Conservation (phyloP, 2,888 invertebrate genomes). For the Deroplatys truncata region DNA sequence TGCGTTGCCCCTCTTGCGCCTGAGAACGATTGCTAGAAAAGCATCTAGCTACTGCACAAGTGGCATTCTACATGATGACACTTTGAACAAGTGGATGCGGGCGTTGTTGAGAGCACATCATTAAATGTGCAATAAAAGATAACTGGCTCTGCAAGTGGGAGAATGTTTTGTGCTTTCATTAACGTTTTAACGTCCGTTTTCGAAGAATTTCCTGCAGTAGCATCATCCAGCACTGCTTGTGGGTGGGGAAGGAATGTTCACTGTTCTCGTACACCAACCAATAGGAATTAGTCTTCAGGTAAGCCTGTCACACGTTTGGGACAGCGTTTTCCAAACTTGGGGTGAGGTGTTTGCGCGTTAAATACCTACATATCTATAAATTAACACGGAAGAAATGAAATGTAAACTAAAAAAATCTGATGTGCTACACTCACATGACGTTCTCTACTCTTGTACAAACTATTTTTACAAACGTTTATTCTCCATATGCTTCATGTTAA, state of each 20-base stretch:
- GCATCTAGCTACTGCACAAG: background rate
- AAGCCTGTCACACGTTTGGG: background rate
- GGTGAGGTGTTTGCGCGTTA: too few species aligned
- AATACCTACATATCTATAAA: too few species aligned
- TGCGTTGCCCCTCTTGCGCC: background rate
- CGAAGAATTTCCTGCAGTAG: background rate
- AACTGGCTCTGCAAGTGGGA: background rate
- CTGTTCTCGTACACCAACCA: background rate
- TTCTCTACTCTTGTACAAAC: too few species aligned
- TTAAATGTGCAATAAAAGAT: background rate
- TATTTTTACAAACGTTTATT: too few species aligned
- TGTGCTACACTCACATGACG: too few species aligned
- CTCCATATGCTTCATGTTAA: too few species aligned
- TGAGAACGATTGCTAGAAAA: background rate
- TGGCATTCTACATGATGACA: background rate
- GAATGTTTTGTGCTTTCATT: background rate
- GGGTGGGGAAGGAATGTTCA: background rate
- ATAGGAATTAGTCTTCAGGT: background rate
- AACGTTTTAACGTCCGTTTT: background rate
- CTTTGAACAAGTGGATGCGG: background rate
- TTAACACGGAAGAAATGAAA: too few species aligned
- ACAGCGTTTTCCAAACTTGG: too few species aligned
- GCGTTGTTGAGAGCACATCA: background rate
- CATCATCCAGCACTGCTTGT: background rate
- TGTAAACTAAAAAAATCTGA: too few species aligned